Percentiles rank a stretch among this genome's conserved stretches.
These are phyloP conservation scores for Chrysemys picta DNA, from an alignment of 2,113 vertebrate genomes.

Conservation along the genomic window DNA sequence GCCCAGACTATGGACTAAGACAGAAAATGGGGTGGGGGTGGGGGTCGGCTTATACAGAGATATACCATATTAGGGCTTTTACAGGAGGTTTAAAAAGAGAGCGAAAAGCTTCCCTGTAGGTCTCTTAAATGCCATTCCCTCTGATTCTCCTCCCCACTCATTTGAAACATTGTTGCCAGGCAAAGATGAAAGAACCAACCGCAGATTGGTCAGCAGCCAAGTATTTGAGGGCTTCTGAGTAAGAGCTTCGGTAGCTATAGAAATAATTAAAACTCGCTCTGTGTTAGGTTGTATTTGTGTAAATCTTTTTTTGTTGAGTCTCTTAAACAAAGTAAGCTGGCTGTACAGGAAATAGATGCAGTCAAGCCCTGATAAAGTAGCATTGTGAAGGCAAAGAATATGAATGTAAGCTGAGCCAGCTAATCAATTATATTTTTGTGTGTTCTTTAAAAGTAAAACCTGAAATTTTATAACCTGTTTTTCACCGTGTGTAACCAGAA, in stretches of 20 bases:
- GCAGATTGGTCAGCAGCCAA: slow-evolving; percentile 31
- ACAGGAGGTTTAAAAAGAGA: not conserved
- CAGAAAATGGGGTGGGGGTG: not conserved
- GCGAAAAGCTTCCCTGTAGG: slow-evolving; percentile 4
- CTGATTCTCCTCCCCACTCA: not conserved
- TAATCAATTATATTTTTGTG: not conserved
- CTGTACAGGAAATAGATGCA: slow-evolving; percentile 2
- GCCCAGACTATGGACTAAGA: not conserved
- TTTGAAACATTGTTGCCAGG: slow-evolving; percentile 38
- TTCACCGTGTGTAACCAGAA: not conserved
- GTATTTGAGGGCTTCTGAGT: not conserved
- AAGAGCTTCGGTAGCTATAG: slow-evolving; percentile 8
- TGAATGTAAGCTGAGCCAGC: not conserved
- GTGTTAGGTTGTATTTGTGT: not conserved
- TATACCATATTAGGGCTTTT: not conserved
- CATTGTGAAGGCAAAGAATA: not conserved
- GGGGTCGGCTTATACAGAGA: slow-evolving; percentile 6
- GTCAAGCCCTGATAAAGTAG: not conserved
- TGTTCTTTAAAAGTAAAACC: not conserved
- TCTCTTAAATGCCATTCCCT: not conserved
- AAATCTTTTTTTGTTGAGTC: slow-evolving; percentile 19
- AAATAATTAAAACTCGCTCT: slow-evolving; percentile 31
- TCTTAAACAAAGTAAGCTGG: slow-evolving; percentile 15
- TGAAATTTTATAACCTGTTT: not conserved
- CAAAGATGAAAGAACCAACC: slow-evolving; percentile 31